Conservation (phyloP, 2,113 vertebrate genomes). For the Hemiscyllium ocellatum region DNA sequence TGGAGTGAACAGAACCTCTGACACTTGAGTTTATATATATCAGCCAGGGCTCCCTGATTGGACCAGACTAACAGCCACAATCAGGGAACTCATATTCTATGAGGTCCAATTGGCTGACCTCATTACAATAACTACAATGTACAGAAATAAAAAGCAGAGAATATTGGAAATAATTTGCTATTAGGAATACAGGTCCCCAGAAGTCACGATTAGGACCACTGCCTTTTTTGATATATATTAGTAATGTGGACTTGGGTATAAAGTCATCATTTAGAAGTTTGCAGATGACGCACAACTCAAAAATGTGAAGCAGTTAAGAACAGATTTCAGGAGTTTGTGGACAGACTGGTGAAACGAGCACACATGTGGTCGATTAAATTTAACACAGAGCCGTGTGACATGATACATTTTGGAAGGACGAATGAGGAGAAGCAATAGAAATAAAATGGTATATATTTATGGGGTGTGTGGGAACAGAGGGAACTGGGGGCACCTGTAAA, state of each 20-base stretch:
- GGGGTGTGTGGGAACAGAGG: neutral
- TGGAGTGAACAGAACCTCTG: too few relatives aligned
- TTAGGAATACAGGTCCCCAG: neutral
- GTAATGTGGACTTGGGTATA: neutral
- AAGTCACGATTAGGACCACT: neutral
- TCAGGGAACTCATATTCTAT: too few relatives aligned
- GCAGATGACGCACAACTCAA: neutral
- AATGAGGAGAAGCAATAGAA: neutral
- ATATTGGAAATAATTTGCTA: neutral
- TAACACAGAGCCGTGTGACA: neutral
- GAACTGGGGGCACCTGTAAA: neutral
- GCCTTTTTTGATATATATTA: neutral
- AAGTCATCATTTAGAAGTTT: neutral
- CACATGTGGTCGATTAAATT: neutral
- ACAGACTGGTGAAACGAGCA: neutral
- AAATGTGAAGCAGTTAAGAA: neutral
- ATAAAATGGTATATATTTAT: neutral
- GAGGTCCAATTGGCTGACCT: too few relatives aligned
- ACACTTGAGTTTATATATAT: too few relatives aligned
- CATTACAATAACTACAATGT: too few relatives aligned
- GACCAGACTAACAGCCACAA: too few relatives aligned
- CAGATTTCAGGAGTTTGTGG: neutral
- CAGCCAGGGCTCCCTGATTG: too few relatives aligned
- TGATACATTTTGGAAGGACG: neutral
- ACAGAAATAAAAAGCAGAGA: neutral